Percentiles rank a stretch among this genome's conserved stretches.
These are phyloP conservation scores for Aratinga solstitialis DNA, from an alignment of 2,797 vertebrate genomes.

Conservation along the genomic window DNA sequence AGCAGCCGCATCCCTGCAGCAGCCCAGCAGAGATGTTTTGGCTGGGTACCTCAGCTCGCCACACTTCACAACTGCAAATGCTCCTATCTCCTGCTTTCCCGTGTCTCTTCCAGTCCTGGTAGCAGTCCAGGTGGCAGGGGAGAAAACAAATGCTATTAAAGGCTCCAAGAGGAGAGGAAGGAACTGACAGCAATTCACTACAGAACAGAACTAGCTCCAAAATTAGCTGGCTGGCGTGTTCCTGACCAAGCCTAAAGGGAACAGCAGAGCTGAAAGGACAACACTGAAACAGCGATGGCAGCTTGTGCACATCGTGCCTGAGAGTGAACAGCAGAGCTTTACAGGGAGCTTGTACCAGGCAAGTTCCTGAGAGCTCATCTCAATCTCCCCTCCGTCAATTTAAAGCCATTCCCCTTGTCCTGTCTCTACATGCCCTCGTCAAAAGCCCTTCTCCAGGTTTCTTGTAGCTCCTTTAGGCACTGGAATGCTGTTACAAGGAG, in stretches of 20 bases:
- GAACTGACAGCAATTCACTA: not conserved
- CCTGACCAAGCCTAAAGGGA: not conserved
- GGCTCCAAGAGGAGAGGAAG: not conserved
- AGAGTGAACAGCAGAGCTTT: not conserved
- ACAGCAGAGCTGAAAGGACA: conserved; percentile 1
- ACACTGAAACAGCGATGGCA: not conserved
- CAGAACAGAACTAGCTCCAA: conserved; percentile 7
- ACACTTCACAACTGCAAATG: not conserved
- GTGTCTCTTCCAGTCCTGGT: not conserved
- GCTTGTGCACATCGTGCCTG: not conserved
- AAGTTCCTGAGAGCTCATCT: not conserved
- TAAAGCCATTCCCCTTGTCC: not conserved
- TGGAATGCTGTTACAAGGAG: not conserved
- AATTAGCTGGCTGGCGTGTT: not conserved
- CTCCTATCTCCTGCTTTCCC: not conserved
- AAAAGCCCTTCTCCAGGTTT: not conserved
- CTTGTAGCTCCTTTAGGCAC: not conserved
- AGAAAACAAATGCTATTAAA: conserved; percentile 5
- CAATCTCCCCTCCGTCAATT: not conserved
- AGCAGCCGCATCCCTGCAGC: not conserved
- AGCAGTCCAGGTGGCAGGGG: conserved; percentile 3
- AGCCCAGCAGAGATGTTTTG: not conserved
- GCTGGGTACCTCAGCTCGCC: not conserved
- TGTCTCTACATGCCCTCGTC: not conserved
- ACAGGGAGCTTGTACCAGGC: not conserved